Percentiles rank a stretch among this genome's conserved stretches.
Evolutionary conservation across 2,888 invertebrate genomes (phyloP).

Genomic region (Iphiclides podalirius): DNA sequence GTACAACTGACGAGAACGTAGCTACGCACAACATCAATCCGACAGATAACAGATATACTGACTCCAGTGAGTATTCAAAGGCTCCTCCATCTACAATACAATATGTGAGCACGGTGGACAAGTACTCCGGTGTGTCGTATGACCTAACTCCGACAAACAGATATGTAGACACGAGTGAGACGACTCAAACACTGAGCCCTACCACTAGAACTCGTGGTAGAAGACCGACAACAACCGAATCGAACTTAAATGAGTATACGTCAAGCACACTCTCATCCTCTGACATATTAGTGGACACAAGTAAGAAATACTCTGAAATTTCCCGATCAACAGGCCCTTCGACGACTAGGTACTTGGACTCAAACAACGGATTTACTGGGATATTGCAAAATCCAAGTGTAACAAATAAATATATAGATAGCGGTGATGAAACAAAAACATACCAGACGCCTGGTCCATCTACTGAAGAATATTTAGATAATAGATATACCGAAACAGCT

Average conservation of each 20-base stretch:
- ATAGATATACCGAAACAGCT: slow-evolving; percentile 10
- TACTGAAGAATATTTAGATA: slow-evolving; percentile 17
- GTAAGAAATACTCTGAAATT: slow-evolving; percentile 10
- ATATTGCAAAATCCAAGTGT: slow-evolving; percentile 8
- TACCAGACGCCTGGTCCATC: slow-evolving; percentile 10
- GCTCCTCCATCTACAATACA: slow-evolving; percentile 12
- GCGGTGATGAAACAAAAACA: slow-evolving; percentile 2
- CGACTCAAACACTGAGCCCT: slow-evolving; percentile 7
- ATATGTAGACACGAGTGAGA: slow-evolving; percentile 26
- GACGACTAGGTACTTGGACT: slow-evolving; percentile 5
- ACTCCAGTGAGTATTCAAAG: slow-evolving; percentile 13
- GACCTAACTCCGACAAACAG: slow-evolving; percentile 25
- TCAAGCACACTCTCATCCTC: slow-evolving; percentile 8
- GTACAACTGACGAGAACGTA: slow-evolving; percentile 17
- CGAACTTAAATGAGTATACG: slow-evolving; percentile 4
- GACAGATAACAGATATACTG: slow-evolving; percentile 19
- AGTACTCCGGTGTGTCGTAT: slow-evolving; percentile 12
- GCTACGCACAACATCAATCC: slow-evolving; percentile 15
- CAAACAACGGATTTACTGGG: slow-evolving; percentile 2
- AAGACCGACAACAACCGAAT: slow-evolving; percentile 14
- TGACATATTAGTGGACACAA: not conserved
- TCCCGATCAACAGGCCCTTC: slow-evolving; percentile 2
- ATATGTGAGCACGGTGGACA: slow-evolving; percentile 13
- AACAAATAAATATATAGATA: slow-evolving; percentile 7
- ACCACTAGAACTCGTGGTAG: slow-evolving; percentile 10